Evolutionary conservation across 2,113 vertebrate species (phyloP).

Genomic region (Rhea pennata): DNA sequence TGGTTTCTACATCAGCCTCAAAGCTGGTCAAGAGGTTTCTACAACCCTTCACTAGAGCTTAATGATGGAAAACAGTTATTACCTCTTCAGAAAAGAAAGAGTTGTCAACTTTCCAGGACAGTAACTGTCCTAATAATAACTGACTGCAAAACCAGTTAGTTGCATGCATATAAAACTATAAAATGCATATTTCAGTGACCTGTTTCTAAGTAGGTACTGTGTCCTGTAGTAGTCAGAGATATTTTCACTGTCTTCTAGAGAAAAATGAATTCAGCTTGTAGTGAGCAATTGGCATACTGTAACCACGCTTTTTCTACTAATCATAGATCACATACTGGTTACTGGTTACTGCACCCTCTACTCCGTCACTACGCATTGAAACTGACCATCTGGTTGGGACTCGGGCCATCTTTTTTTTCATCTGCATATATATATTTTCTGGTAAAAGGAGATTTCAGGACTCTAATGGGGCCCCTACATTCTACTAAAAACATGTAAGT

Average conservation of each 20-base stretch:
- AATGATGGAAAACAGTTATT: slow-evolving; percentile 1
- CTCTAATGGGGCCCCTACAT: neutral
- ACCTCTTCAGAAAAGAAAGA: neutral
- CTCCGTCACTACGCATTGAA: neutral
- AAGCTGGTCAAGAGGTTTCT: neutral
- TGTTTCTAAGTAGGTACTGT: neutral
- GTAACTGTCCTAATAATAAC: neutral
- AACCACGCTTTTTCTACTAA: neutral
- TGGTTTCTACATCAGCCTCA: neutral
- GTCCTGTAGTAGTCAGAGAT: neutral
- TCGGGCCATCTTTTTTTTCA: neutral
- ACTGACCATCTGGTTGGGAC: neutral
- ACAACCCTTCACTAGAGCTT: neutral
- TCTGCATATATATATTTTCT: neutral
- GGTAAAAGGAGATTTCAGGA: neutral
- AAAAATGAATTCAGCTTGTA: neutral
- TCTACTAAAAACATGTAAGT: neutral
- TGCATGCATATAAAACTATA: neutral
- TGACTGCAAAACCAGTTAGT: neutral
- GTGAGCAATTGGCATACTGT: neutral
- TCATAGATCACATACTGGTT: rapidly evolving
- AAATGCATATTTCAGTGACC: neutral
- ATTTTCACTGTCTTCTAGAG: neutral
- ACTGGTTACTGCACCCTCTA: rapidly evolving
- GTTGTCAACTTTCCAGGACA: neutral